Conservation (phyloP, 2,113 vertebrate genomes). For the Platysternon megacephalum region DNA sequence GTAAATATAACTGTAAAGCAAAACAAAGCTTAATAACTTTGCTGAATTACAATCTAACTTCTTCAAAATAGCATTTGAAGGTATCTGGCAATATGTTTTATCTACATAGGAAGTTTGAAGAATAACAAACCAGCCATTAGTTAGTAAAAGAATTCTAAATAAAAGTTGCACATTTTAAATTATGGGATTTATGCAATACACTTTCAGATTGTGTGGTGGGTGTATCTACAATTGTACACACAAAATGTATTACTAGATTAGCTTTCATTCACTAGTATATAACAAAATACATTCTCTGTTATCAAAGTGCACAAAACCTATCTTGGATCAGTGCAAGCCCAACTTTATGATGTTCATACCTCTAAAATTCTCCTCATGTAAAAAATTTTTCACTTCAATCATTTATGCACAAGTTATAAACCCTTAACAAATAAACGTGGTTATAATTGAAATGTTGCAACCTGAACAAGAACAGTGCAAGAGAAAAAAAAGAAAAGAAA, state of each 20-base stretch:
- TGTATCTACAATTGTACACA: not conserved
- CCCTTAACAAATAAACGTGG: not conserved
- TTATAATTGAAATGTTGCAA: not conserved
- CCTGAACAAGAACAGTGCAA: not conserved
- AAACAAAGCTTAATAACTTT: not conserved
- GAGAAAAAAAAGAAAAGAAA: not conserved
- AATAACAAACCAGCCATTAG: not conserved
- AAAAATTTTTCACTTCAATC: not conserved
- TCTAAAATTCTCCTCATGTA: not conserved
- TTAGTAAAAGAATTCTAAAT: not conserved
- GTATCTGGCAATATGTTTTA: not conserved
- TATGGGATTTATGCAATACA: not conserved
- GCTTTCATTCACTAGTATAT: not conserved
- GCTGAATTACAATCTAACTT: not conserved
- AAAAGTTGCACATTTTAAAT: not conserved
- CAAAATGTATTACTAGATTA: not conserved
- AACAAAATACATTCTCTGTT: not conserved
- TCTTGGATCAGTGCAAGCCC: not conserved
- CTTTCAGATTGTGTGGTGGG: too few species aligned
- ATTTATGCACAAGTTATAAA: not conserved
- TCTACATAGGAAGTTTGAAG: not conserved
- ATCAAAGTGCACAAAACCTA: not conserved
- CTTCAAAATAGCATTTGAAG: conserved; percentile 17
- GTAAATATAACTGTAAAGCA: not conserved
- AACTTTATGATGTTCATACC: not conserved